Conservation (phyloP, 2,888 invertebrate species). For the Tachina lurida region DNA sequence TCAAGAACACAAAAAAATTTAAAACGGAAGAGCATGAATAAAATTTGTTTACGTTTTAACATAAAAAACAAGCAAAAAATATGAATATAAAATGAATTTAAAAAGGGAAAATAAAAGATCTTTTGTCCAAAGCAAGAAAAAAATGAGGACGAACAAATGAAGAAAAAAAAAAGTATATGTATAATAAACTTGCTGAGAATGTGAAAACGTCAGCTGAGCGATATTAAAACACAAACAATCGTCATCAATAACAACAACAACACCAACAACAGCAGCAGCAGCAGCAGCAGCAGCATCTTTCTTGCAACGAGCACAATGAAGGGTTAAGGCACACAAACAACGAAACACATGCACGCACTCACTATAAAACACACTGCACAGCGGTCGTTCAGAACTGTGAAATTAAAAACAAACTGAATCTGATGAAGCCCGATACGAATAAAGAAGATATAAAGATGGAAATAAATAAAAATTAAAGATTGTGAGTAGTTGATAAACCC, state of each 20-base stretch:
- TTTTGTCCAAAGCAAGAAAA: slow-evolving; percentile 52
- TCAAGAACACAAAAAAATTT: slow-evolving; percentile 2
- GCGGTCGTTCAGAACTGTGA: slow-evolving; percentile 64
- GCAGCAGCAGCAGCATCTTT: slow-evolving; percentile 52
- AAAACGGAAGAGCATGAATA: slow-evolving; percentile 59
- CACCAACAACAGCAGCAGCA: slow-evolving; percentile 41
- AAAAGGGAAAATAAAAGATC: slow-evolving; percentile 62
- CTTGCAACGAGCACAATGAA: slow-evolving; percentile 66
- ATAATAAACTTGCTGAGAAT: slow-evolving; percentile 57
- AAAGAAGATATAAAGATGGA: slow-evolving; percentile 53
- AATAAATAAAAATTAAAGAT: slow-evolving; percentile 49
- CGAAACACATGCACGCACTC: neutral
- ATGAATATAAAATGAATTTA: slow-evolving; percentile 52
- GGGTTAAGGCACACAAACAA: slow-evolving; percentile 43
- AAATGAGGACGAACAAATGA: slow-evolving; percentile 52
- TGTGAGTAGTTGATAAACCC: slow-evolving; percentile 59
- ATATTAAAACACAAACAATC: slow-evolving; percentile 60
- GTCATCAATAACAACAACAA: slow-evolving; percentile 58
- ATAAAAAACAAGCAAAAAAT: neutral
- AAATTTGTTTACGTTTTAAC: slow-evolving; percentile 58
- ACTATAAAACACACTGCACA: slow-evolving; percentile 55
- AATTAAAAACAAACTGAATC: slow-evolving; percentile 48
- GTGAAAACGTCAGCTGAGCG: slow-evolving; percentile 78
- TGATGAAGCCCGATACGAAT: slow-evolving; percentile 29
- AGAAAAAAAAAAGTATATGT: slow-evolving; percentile 9